Evolutionary conservation across 2,797 vertebrate genomes (phyloP).

Genomic region (Poliocrania exsul): DNA sequence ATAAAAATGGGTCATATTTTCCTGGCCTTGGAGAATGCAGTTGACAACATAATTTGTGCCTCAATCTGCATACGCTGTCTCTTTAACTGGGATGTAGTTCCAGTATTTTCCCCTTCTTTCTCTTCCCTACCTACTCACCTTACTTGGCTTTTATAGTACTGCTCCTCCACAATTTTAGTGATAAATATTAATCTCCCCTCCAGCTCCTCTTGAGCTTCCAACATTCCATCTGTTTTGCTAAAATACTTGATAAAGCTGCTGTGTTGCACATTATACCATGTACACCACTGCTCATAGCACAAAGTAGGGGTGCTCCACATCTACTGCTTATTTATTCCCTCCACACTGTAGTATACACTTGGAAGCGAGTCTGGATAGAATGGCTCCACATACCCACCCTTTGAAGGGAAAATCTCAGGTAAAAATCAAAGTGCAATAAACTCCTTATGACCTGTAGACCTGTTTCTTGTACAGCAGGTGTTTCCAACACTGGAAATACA

Average conservation of each 20-base stretch:
- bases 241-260: neutral
- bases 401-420: slow-evolving; percentile 23
- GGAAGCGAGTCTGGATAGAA: neutral
- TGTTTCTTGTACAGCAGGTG: neutral
- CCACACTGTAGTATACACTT: neutral
- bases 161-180: neutral
- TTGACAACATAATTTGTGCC: neutral
- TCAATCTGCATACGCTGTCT: neutral
- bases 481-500: slow-evolving; percentile 12
- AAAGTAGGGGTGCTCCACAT: neutral
- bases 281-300: neutral
- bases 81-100: neutral
- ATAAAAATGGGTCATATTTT: neutral
- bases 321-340: neutral
- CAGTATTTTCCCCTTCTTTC: neutral
- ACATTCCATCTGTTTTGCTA: fast-evolving
- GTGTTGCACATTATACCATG: neutral
- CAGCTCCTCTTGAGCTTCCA: neutral
- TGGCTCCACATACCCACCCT: neutral
- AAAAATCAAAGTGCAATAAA: slow-evolving; percentile 15
- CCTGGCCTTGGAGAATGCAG: neutral
- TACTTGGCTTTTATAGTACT: neutral
- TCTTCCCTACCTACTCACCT: neutral
- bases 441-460: neutral
- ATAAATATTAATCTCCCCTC: neutral